phyloP scores from a whole-genome alignment of 2,113 vertebrate genomes.

The Hemiscyllium ocellatum region DNA sequence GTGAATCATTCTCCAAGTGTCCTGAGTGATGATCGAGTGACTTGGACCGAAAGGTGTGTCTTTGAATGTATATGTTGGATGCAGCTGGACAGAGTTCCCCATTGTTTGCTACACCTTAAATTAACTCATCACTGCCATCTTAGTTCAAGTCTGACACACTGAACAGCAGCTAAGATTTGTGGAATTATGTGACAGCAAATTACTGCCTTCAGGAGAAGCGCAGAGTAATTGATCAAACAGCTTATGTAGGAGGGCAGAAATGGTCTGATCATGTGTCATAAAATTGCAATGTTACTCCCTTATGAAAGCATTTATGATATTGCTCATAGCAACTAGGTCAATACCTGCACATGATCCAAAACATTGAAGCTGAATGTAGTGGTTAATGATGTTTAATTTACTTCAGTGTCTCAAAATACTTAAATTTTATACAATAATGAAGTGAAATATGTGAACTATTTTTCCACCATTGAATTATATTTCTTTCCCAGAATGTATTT shows the following conservation, averaged over 20 bases:
- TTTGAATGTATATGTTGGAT: background rate
- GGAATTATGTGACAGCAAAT: background rate
- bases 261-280: background rate
- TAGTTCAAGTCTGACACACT: background rate
- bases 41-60: background rate
- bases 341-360: background rate
- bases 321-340: background rate
- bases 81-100: background rate
- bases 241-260: background rate
- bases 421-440: background rate
- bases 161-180: background rate
- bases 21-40: background rate
- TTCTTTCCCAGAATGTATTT: background rate
- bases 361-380: background rate
- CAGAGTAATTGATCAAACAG: background rate
- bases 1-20: background rate
- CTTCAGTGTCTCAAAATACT: background rate
- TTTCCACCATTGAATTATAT: background rate
- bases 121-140: background rate
- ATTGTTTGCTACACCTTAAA: background rate
- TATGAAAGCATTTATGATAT: background rate
- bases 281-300: background rate
- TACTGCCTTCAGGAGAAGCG: background rate
- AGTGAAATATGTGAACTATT: background rate
- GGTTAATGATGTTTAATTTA: background rate